Evolutionary conservation across 2,888 invertebrate genomes (phyloP).

Genomic region (Agrotis segetum): DNA sequence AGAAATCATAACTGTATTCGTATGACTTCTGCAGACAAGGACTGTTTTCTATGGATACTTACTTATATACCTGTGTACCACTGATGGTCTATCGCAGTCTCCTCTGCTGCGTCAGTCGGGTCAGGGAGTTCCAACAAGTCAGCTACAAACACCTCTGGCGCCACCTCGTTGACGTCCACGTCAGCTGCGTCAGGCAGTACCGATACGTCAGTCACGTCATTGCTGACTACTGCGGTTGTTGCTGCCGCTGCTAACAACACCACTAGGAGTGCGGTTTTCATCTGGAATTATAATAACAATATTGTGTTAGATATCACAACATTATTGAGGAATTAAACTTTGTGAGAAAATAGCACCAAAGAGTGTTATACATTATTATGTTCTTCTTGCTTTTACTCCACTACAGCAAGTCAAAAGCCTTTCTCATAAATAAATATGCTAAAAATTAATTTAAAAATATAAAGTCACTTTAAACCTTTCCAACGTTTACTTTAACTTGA

Average conservation of each 20-base stretch:
- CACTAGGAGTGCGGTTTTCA: constrained; percentile 32
- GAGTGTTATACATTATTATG: no score
- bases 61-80: no score
- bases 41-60: no score
- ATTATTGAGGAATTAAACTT: no score
- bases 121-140: neutral
- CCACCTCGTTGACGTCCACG: neutral
- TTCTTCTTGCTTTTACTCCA: no score
- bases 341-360: no score
- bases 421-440: no score
- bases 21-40: no score
- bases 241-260: constrained; percentile 35
- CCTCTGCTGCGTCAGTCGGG: neutral
- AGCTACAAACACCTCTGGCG: no score
- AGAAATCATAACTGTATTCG: no score
- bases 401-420: no score
- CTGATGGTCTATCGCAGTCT: neutral
- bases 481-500: neutral
- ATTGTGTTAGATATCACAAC: neutral
- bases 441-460: neutral
- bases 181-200: neutral
- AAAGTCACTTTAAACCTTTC: constrained; percentile 9
- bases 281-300: constrained; percentile 24
- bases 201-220: constrained; percentile 8
- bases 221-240: constrained; percentile 18